Base-by-base conservation (phyloP, 2,797 vertebrate species). In the Cetoscarus ocellatus region DNA sequence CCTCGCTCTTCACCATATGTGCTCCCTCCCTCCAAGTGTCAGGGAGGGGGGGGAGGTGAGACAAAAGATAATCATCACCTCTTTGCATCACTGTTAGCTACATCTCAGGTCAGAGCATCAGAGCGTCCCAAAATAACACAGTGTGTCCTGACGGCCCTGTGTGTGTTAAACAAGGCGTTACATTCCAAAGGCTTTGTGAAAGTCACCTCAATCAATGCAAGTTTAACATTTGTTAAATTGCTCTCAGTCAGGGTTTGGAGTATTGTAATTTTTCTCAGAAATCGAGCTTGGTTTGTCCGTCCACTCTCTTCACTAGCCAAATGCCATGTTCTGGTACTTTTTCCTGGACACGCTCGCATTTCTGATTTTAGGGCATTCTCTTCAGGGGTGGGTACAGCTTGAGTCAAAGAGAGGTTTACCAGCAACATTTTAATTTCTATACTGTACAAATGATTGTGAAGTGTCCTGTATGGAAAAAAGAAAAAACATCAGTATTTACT, bases 331-430 rank as follows among this genome's bases (percentile, higher is more conserved):
- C 49, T 61, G 58, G 57, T 75, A 49, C 49, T 59, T 72, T 75
- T 81, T 49, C 77, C 61, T 61, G 42, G 77, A 81, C 74, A 60
- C 52, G 43, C 72, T 85, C 42, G 12, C 61, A 70, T 83, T 81
- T 87, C 63, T 80, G 74, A 80, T 82, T 80, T 27, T 75, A 61
- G 83, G 83, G 81, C 85, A 85, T 88, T 91, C 77, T 80, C 70
- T 74, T 69, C 43, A 61, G 66, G 51, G 61, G 77, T 27, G 27
- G 27, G 27, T 27, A 10, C 73, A 79, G 84, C 77, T 82, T 86
- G 64, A 79, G 70, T 79, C 67, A 79, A 79, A 87, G 87, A 90
- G 89, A 91, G 90, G 90, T 89, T 85, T 82, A 91, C 91, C 86
- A 90, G 91, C 88, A 86, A 84, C 78, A 84, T 86, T 86, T 80